phyloP scores from a whole-genome alignment of 2,888 invertebrate genomes.

The Drosophila parthenogenetica region DNA sequence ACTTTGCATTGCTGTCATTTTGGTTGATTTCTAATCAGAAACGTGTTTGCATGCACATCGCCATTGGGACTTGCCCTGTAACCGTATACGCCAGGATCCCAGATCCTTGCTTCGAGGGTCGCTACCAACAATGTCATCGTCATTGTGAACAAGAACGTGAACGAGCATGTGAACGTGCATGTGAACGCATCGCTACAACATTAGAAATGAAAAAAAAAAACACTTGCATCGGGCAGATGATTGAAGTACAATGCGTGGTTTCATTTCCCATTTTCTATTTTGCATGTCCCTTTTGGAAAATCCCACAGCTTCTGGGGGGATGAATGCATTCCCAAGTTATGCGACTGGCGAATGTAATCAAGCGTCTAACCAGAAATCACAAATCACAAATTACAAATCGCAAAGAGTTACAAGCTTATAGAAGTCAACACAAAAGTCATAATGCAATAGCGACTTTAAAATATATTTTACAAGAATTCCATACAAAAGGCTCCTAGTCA shows the following conservation, averaged over 20 bases:
- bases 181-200: slow-evolving; percentile 34
- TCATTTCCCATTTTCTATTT: slow-evolving; percentile 44
- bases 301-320: slow-evolving; percentile 1
- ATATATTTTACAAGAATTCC: no score
- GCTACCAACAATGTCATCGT: slow-evolving; percentile 38
- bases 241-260: slow-evolving; percentile 53
- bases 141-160: slow-evolving; percentile 22
- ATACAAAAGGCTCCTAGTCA: no score
- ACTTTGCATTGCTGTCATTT: slow-evolving; percentile 47
- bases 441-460: no score
- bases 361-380: slow-evolving; percentile 13
- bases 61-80: slow-evolving; percentile 30
- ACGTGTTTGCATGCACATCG: slow-evolving; percentile 70
- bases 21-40: slow-evolving; percentile 73
- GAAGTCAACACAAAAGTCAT: no score
- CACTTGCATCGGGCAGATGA: slow-evolving; percentile 49
- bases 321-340: neutral
- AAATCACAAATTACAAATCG: neutral
- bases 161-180: slow-evolving; percentile 20
- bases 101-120: slow-evolving; percentile 10
- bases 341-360: slow-evolving; percentile 41
- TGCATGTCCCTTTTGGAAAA: neutral
- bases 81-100: neutral
- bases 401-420: neutral
- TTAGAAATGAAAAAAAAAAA: slow-evolving; percentile 26